A percentile compares a stretch with the other conserved stretches of the same genome.
Evolutionary conservation across 2,888 invertebrate species (phyloP).

Genomic region (Apodemia mormo): DNA sequence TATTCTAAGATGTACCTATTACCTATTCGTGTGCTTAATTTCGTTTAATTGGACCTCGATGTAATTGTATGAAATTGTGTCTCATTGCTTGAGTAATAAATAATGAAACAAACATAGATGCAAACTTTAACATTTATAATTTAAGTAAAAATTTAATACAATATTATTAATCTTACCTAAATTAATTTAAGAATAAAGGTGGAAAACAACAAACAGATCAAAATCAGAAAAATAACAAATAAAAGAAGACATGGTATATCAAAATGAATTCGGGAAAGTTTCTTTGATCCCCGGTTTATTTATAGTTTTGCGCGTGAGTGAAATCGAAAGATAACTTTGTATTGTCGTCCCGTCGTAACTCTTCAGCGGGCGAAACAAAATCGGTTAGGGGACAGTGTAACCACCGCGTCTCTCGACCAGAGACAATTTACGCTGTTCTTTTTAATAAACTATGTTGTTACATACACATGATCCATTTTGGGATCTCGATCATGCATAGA

Average conservation of each 20-base stretch:
- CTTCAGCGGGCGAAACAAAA: slow-evolving; percentile 39
- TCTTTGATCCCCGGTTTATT: slow-evolving; percentile 33
- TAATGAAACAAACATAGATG: no score
- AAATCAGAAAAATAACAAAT: slow-evolving; percentile 11
- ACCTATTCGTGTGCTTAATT: no score
- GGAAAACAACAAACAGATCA: background rate
- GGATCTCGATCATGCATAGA: no score
- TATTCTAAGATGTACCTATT: no score
- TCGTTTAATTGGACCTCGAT: no score
- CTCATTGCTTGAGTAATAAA: no score
- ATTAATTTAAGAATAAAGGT: background rate
- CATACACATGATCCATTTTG: no score
- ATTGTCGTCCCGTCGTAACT: slow-evolving; percentile 43
- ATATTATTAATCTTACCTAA: background rate
- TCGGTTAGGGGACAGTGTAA: slow-evolving; percentile 27
- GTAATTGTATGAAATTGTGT: no score
- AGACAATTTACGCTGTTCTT: background rate
- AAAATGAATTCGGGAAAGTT: slow-evolving; percentile 32
- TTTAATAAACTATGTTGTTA: no score
- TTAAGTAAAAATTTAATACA: no score
- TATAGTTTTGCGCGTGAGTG: slow-evolving; percentile 43
- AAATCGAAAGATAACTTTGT: slow-evolving; percentile 53
- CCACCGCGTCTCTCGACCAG: slow-evolving; percentile 20
- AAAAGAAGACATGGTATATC: slow-evolving; percentile 15
- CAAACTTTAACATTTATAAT: no score